Conservation (phyloP, 2,888 invertebrate species). For the Polydrusus cervinus region DNA sequence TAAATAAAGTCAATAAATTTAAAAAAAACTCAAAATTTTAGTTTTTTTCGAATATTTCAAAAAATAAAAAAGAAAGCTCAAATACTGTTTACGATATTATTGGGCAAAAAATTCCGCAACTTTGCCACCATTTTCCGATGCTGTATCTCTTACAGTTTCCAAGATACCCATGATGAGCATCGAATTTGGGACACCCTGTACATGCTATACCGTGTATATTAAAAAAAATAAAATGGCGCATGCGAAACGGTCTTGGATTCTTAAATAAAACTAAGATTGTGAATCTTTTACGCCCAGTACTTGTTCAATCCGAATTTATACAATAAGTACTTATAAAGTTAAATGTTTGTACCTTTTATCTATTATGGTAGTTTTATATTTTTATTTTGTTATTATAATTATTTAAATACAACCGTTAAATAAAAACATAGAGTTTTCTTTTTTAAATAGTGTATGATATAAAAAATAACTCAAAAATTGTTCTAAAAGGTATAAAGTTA, state of each 20-base stretch:
- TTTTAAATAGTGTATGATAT: not conserved
- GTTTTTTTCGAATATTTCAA: too few relatives aligned
- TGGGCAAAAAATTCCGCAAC: too few relatives aligned
- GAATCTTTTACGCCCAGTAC: slow-evolving; percentile 34
- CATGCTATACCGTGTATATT: too few relatives aligned
- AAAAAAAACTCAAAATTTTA: too few relatives aligned
- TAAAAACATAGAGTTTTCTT: not conserved
- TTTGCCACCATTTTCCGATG: too few relatives aligned
- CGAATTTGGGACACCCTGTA: too few relatives aligned
- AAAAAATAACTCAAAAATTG: not conserved
- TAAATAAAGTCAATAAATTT: too few relatives aligned
- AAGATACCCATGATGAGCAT: too few relatives aligned
- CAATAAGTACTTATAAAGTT: slow-evolving; percentile 39
- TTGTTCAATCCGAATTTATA: slow-evolving; percentile 53
- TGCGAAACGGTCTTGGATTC: not conserved
- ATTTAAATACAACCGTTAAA: slow-evolving; percentile 36
- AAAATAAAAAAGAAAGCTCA: too few relatives aligned
- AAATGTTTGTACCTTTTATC: slow-evolving; percentile 40
- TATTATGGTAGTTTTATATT: slow-evolving; percentile 42
- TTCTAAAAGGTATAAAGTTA: not conserved
- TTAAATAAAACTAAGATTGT: slow-evolving; percentile 23
- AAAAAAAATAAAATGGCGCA: not conserved
- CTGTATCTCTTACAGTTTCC: too few relatives aligned
- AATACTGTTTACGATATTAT: too few relatives aligned
- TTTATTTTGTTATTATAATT: slow-evolving; percentile 48